phyloP scores from a whole-genome alignment of 2,797 vertebrate species.

The Acomys russatus region DNA sequence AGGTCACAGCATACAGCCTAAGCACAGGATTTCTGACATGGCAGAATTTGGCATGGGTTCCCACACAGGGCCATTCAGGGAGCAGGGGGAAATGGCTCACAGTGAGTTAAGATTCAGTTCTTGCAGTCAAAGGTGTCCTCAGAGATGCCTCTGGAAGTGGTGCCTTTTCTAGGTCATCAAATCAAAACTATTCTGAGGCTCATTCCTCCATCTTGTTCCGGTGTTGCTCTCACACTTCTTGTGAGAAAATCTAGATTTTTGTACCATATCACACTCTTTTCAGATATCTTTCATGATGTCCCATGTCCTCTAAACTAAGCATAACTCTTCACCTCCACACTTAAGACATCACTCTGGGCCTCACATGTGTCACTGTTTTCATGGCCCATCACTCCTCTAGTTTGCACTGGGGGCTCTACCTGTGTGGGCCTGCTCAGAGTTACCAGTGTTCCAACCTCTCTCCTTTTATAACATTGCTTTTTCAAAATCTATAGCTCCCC shows the following conservation, averaged over 20 bases:
- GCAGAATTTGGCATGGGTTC: too few species aligned
- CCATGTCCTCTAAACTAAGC: constrained; percentile 8
- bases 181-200: not conserved
- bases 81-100: not conserved
- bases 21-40: too few species aligned
- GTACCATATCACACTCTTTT: not conserved
- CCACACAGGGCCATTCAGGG: too few species aligned
- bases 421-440: not conserved
- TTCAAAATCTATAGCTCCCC: not conserved
- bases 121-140: not conserved
- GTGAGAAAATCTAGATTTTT: not conserved
- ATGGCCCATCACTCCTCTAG: not conserved
- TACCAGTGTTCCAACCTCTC: not conserved
- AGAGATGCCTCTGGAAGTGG: not conserved
- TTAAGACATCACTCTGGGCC: not conserved
- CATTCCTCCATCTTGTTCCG: not conserved
- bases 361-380: not conserved
- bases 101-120: not conserved
- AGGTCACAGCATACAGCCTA: too few species aligned
- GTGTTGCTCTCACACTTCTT: not conserved
- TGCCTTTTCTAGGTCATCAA: not conserved
- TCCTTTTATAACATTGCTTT: not conserved
- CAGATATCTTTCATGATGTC: not conserved
- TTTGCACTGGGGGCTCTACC: not conserved
- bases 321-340: not conserved